Evolutionary conservation across 2,113 vertebrate genomes (phyloP), one percentile per base, ranked within the genome.

Genomic region (Ameiurus melas): DNA sequence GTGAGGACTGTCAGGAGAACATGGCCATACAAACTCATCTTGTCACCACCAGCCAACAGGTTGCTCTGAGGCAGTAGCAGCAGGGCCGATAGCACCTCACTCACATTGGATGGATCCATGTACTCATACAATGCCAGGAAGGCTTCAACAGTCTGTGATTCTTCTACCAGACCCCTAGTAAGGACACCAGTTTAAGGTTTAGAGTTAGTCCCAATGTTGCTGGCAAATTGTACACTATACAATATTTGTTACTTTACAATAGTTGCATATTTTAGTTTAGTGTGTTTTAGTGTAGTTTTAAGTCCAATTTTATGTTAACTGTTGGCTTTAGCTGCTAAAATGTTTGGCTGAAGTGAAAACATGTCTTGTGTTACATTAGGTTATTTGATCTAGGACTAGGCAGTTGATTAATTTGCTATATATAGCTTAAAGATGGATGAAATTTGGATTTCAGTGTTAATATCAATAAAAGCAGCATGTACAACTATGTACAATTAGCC

Each of bases 1-100:
- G 93, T 95, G 88, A 99, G 93, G 55, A 99, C 94, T 81, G 95
- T 95, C 71, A 99, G 91, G 51, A 97, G 93, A 6, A 93, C 91
- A 3, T 88, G 88, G 1, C 97, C 98, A 0, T 98, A 97, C 4
- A 88, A n/a, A 16, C 94, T 98, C 19, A 99, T 92, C 0, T 92
- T 83, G 33, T 92, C 62, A 73, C 57, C 86, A 8, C 86, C 83
- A 47, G 73, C 73, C 70, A 96, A 90, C 19, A 99, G 93, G 53
- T 89, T 92, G 77, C 89, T 90, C 78, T 95, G 93, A 9, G 97
- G 97, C 51, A 99, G 96, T 3, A 90, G 92, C 5, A 99, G 92
- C 92, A 99, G 90, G 58, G 94, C 92, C 70, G 96, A 94, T 10
- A 94, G 93, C 81, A 98, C 90, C 68, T 97, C 95, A 14, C 92